Conservation (phyloP, 2,113 vertebrate species). For the Leptocoma aspasia region DNA sequence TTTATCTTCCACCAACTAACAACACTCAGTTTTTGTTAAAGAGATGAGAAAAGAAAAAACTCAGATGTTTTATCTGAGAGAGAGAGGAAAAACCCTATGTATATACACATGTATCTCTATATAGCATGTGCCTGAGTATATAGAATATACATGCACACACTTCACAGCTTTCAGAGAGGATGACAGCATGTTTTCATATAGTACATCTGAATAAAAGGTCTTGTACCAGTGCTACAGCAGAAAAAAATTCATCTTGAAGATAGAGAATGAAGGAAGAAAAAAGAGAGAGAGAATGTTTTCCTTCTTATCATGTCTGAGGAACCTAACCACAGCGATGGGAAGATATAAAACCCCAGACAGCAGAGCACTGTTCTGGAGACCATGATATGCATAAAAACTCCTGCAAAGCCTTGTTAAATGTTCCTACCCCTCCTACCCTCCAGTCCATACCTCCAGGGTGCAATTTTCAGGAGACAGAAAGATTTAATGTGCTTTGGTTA, state of each 20-base stretch:
- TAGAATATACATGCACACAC: background rate
- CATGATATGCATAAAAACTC: background rate
- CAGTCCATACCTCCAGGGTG: background rate
- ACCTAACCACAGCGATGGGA: background rate
- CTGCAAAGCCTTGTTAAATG: background rate
- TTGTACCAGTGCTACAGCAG: background rate
- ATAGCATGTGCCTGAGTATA: background rate
- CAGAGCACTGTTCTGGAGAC: background rate
- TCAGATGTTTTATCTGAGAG: background rate
- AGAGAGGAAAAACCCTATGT: fast-evolving
- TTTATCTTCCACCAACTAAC: background rate
- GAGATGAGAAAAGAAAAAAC: background rate
- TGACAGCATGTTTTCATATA: background rate
- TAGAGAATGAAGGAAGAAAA: background rate
- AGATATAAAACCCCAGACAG: conserved; percentile 14
- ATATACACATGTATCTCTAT: background rate
- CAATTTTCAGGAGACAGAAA: conserved; percentile 38
- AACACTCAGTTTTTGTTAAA: background rate
- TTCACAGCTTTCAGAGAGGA: background rate
- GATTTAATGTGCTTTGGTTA: conserved; percentile 16
- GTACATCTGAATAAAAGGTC: background rate
- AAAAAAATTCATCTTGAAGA: background rate
- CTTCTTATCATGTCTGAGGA: background rate
- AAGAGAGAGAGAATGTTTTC: background rate
- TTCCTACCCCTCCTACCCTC: background rate